phyloP scores from a whole-genome alignment of 2,113 vertebrate species.

The Reinhardtius hippoglossoides region DNA sequence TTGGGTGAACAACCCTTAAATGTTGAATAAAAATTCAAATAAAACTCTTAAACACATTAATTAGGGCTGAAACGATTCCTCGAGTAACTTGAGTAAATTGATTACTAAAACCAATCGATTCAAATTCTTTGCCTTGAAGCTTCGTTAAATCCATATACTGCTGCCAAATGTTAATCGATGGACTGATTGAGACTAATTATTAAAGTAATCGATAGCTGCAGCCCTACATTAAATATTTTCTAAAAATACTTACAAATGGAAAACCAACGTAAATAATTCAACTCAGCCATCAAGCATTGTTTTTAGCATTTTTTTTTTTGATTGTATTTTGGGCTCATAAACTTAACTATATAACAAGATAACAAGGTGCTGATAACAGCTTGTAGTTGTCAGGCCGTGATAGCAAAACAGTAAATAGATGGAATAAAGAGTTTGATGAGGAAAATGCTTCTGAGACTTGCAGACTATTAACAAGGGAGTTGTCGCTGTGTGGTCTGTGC shows the following conservation, averaged over 20 bases:
- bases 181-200: no score
- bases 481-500: slow-evolving; percentile 1
- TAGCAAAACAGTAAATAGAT: slow-evolving; percentile 48
- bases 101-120: no score
- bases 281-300: neutral
- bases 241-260: neutral
- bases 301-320: no score
- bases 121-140: no score
- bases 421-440: slow-evolving; percentile 32
- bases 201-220: no score
- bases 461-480: slow-evolving; percentile 40
- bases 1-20: no score
- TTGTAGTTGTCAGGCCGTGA: slow-evolving; percentile 52
- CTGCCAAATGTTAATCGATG: no score
- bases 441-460: slow-evolving; percentile 45
- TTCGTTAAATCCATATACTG: no score
- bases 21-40: no score
- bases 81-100: no score
- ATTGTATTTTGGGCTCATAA: slow-evolving; percentile 27
- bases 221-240: neutral
- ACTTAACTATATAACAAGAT: slow-evolving; percentile 29
- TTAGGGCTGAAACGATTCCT: no score
- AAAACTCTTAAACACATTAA: no score
- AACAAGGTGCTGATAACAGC: slow-evolving; percentile 39
- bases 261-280: slow-evolving; percentile 1